Evolutionary conservation across 2,888 invertebrate genomes (phyloP).

Genomic region (Epirrhoe alternata): DNA sequence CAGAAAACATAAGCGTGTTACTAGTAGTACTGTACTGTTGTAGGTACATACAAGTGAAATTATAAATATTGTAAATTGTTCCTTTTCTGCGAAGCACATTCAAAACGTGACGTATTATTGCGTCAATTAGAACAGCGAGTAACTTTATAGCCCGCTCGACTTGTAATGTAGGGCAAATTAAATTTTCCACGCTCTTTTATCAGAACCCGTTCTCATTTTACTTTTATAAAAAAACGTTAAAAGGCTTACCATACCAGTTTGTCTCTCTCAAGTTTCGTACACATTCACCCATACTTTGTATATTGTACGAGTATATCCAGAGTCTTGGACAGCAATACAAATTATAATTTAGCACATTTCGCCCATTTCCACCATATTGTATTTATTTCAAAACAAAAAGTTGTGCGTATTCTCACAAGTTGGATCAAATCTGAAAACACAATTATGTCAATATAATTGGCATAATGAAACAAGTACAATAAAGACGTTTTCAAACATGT

Average conservation of each 20-base stretch:
- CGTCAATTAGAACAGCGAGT: conserved; percentile 52
- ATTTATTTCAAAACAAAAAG: too few relatives aligned
- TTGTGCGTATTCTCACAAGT: too few relatives aligned
- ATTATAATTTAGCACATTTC: too few relatives aligned
- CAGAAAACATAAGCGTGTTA: conserved; percentile 9
- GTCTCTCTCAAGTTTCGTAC: too few relatives aligned
- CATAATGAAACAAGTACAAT: too few relatives aligned
- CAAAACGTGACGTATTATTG: conserved; percentile 28
- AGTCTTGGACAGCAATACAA: too few relatives aligned
- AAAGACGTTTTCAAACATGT: conserved; percentile 3
- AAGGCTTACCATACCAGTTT: conserved; percentile 8
- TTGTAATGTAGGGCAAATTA: conserved; percentile 56
- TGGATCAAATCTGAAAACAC: too few relatives aligned
- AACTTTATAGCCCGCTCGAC: conserved; percentile 49
- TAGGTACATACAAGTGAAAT: not conserved
- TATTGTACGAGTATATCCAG: too few relatives aligned
- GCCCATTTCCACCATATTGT: too few relatives aligned
- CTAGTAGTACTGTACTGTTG: too few relatives aligned
- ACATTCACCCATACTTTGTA: too few relatives aligned
- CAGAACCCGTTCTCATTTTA: conserved; percentile 43
- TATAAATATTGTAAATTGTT: not conserved
- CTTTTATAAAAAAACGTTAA: conserved; percentile 17
- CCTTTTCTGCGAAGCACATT: not conserved
- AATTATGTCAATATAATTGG: too few relatives aligned
- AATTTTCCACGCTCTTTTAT: conserved; percentile 58